Base-by-base conservation (phyloP, 2,888 invertebrate genomes). In the Agrotis puta region DNA sequence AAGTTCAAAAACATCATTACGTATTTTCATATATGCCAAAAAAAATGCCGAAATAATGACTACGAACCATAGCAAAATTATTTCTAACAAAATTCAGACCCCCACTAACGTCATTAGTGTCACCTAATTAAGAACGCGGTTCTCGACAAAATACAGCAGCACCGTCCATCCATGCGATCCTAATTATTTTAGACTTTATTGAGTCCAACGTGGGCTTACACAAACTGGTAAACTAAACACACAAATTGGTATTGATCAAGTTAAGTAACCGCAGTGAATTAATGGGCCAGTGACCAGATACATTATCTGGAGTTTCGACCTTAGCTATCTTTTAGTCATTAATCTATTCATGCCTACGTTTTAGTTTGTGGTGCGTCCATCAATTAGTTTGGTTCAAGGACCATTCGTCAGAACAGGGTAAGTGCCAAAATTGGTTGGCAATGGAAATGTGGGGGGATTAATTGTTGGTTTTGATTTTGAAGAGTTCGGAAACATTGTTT, bases 251-350 rank as follows among this genome's bases (percentile, higher is more conserved):
- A 90, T 91, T 93, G 93, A 94, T 94, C 93, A 93, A 93, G 92
- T 92, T 92, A 94, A 94, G 93, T 94, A 92, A 94, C 95, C 94
- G 87, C 93, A 93, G 78, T 88, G 85, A 88, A 95, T 95, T 94
- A 94, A 95, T 95, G 89, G 93, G 88, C 86, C 82, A 85, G 89
- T 92, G 93, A 93, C 93, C 92, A 94, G 93, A 95, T 94, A 94
- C 93, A 95, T 95, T 95, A 94, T 94, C 94, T 92, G 87, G 88
- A 89, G 91, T 89, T 91, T 90, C 90, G 90, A 94, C 93, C 94
- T n/a, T 91, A 89, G 90, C 93, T 92, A 92, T 93, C 93, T 89
- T 87, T 77, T 86, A 89, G 92, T 92, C 94, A 95, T 95, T 94
- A 95, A 94, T 95, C 94, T 94, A 92, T 92, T 90, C 92, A 91